Base-by-base conservation (phyloP, 2,113 vertebrate species). In the Antidorcas marsupialis region DNA sequence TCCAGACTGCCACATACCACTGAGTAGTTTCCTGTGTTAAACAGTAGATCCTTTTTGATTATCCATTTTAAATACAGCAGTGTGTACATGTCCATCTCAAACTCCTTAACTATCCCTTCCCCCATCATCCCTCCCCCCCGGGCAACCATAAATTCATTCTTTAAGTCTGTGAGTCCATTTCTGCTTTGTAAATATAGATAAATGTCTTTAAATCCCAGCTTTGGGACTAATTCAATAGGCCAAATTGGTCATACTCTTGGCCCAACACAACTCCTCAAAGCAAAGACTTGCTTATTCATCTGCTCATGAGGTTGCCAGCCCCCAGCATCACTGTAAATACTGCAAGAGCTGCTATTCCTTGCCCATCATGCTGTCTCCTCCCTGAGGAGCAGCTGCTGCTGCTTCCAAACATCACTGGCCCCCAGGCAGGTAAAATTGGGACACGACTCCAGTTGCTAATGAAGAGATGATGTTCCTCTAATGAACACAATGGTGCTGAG, bases 391-490 rank as follows among this genome's bases (percentile, higher is more conserved):
- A 89, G 79, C 81, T 83, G 53, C 76, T 57, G 16, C 16, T 60
- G 4, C 81, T 96, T 86, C 55, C n/a, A n/a, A 50, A 91, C 47
- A 50, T 53, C 71, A 2, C 33, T 25, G 33, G 62, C 84, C 88
- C 76, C 76, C 19, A 84, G 92, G 50, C 87, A 91, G 87, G 74
- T 89, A 71, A 95, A 60, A 83, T 15, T 50, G 60, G 95, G 81
- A 93, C 39, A 36, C 6, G 19, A 50, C 50, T 93, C 94, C 39
- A 19, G 36, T 50, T 25, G 15, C 83, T 87, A 97, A 86, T 87
- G 91, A 93, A 93, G 93, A 96, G 50, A 89, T 53, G 87, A 92
- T 95, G 91, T 55, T 95, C 50, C 87, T 96, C 55, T 96, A 96
- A 95, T 89, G 92, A 86, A 96, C 89, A 93, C 62, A 91, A 2